Evolutionary conservation across 2,113 vertebrate species (phyloP).

Genomic region (Brevimyrus niger): DNA sequence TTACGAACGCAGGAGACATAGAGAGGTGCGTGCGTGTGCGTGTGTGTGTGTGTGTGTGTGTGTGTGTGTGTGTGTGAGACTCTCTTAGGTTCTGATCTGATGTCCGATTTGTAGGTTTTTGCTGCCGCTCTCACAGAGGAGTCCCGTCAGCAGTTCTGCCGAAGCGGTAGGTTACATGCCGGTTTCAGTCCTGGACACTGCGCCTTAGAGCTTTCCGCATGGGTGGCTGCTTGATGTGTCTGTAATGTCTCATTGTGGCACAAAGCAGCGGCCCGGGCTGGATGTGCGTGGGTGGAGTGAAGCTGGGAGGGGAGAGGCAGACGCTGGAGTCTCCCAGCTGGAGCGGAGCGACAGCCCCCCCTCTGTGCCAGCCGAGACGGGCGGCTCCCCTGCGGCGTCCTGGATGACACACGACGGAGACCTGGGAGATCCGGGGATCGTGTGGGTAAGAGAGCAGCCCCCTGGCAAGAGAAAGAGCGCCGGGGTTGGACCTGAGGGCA

Average conservation of each 20-base stretch:
- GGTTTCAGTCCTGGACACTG: conserved; percentile 45
- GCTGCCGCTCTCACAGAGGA: conserved; percentile 33
- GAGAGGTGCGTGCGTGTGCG: conserved; percentile 58
- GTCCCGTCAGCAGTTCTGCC: not conserved
- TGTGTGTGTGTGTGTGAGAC: not conserved
- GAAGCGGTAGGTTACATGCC: not conserved
- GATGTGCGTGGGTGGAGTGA: not conserved
- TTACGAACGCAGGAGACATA: conserved; percentile 60
- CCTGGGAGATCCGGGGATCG: not conserved
- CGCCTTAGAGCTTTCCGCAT: not conserved
- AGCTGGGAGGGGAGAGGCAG: not conserved
- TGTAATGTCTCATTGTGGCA: not conserved
- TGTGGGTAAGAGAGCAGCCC: not conserved
- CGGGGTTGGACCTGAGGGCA: conserved; percentile 5
- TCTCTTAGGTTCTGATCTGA: not conserved
- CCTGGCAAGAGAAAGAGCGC: conserved; percentile 44
- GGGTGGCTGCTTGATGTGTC: not conserved
- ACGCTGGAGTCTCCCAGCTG: not conserved
- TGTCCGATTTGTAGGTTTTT: conserved; percentile 49
- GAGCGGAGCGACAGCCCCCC: not conserved
- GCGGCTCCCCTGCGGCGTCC: not conserved
- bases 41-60: not conserved
- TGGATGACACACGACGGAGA: not conserved
- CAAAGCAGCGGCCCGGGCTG: not conserved
- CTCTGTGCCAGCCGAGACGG: not conserved